Base-by-base conservation (phyloP, 2,888 invertebrate genomes). In the Leptopterna dolabrata region DNA sequence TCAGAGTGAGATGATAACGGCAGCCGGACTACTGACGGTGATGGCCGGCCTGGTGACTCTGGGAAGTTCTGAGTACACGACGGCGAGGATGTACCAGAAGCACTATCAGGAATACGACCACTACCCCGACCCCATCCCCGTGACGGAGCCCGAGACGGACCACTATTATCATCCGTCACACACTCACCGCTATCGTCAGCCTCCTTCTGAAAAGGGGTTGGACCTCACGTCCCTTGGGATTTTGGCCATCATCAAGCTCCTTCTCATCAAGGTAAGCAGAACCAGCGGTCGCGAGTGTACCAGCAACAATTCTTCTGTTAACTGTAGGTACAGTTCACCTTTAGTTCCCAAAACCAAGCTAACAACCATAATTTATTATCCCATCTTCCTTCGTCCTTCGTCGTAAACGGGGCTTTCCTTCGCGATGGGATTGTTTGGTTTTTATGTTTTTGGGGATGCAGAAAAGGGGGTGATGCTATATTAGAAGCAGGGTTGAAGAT, bases 161-260 rank as follows among this genome's bases (percentile, higher is more conserved):
- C 71, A 82, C 43, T 73, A 81, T 51, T 84, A 87, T 63, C 87
- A 82, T 47, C 78, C 76, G 51, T 43, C 76, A 0, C 76, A 84
- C 71, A 3, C 78, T 1, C 86, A 87, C 71, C 76, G 80, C 43
- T 88, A 82, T 71, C 16, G 73, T 30, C 55, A 63, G 47, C 81
- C 84, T n/a, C 88, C 87, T 27, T 87, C 81, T 36, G 76, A 88
- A 19, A 87, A 82, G 13, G 88, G 88, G 11, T 71, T 90, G 27
- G 90, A 90, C 73, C 14, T 90, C 13, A 88, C 89, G 13, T 88
- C 89, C 47, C 83, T 90, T 19, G 90, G 90, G 19, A 87, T 90
- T 7, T 24, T 90, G 19, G 90, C 90, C 16, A 73, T 90, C 16
- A 30, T 90, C 2, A 90, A 90, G 86, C 88, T 90, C 30, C 89